These are phyloP conservation scores for Catamblyrhynchus diadema DNA, from an alignment of 2,797 vertebrate species.

Conservation along the genomic window DNA sequence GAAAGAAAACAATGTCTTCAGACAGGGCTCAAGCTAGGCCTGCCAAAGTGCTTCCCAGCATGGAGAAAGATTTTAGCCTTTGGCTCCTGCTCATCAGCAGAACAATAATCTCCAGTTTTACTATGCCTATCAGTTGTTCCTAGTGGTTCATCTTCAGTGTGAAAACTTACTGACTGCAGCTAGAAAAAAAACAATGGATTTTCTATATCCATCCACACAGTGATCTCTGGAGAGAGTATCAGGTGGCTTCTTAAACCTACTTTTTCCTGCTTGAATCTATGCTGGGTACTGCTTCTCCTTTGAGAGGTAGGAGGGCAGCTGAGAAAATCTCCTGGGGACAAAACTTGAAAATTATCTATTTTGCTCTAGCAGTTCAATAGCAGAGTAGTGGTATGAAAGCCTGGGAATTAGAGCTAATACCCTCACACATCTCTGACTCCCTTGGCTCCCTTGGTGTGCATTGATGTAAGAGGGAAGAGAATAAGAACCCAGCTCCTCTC, in stretches of 20 bases:
- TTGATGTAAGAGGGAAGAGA: not conserved
- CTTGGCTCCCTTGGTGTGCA: not conserved
- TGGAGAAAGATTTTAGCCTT: not conserved
- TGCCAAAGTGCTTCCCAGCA: not conserved
- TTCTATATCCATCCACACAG: not conserved
- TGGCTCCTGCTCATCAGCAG: not conserved
- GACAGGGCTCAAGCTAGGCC: not conserved
- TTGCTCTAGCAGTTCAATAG: not conserved
- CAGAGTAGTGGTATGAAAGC: not conserved
- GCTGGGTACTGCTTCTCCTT: not conserved
- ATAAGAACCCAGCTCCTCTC: not conserved
- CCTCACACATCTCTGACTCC: not conserved
- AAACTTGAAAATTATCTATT: not conserved
- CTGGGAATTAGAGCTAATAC: not conserved
- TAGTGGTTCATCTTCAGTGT: not conserved
- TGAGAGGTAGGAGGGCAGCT: not conserved
- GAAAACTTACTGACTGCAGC: not conserved
- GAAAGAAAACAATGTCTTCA: not conserved
- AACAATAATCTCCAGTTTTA: not conserved
- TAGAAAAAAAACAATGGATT: not conserved
- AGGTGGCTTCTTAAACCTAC: not conserved
- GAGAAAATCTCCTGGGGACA: not conserved
- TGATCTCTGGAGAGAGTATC: not conserved
- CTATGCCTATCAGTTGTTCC: not conserved
- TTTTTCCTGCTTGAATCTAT: not conserved